Evolutionary conservation across 2,113 vertebrate species (phyloP), one percentile per base, ranked within the genome.

Genomic region (Hippocampus abdominalis): DNA sequence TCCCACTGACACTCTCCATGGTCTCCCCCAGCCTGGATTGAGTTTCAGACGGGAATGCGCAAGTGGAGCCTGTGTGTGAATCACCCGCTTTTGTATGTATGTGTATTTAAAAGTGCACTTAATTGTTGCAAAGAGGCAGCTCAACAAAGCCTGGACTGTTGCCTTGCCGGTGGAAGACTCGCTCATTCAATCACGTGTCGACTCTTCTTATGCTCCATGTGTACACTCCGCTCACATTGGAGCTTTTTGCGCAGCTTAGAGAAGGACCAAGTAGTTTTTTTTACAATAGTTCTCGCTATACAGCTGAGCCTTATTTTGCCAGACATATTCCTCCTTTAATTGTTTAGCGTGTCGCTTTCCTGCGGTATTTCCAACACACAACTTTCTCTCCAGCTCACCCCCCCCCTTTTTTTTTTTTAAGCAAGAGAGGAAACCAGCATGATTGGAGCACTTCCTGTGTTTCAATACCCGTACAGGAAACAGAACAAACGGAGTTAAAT

Each of bases 371-470:
- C 61, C 36, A 9, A 18, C 46, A 23, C 16, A 32, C n/a, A 53
- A 67, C 63, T 75, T 77, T 77, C 69, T 57, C 60, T 40, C 32
- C 12, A 9, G 49, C 68, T 61, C 67, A 70, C 69, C 76, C 72
- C 80, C 82, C 80, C 71, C 68, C 49, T 66, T 59, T 65, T 75
- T 72, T 63, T 8, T 59, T 59, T 71, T 57, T 7, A 11, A 7
- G 56, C 51, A 75, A 73, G 68, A 87, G 76, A 87, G 91, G 92
- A 91, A 92, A 88, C 88, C 84, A 75, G 89, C 80, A 76, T 84
- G 91, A 93, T 93, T 90, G 89, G 87, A 90, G 90, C 80, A 93
- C 91, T 93, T 93, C 92, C 92, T 93, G 92, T 92, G 84, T 92
- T 92, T 92, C 91, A 93, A 92, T 89, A 89, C 87, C 89, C 84